phyloP scores from a whole-genome alignment of 2,797 vertebrate genomes.

The Pseudomugil gertrudae region DNA sequence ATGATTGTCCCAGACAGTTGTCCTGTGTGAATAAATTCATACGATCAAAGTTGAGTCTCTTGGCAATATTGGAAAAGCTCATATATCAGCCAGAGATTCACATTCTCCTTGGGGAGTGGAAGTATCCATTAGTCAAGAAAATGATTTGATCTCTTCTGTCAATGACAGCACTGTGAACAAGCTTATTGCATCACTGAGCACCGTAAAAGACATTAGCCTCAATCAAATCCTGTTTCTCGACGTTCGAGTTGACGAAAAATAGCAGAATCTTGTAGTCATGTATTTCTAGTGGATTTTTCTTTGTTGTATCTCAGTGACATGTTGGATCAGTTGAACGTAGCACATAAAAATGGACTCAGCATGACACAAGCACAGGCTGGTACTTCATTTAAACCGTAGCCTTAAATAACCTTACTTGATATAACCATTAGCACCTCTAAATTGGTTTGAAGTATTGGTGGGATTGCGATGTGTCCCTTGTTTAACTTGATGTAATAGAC shows the following conservation, averaged over 20 bases:
- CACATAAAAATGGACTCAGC: conserved; percentile 5
- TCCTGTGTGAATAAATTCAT: conserved; percentile 57
- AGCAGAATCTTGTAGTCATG: conserved; percentile 27
- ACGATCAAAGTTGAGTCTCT: conserved; percentile 44
- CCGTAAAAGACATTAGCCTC: conserved; percentile 48
- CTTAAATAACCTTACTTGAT: conserved; percentile 11
- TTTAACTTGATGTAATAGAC: conserved; percentile 2
- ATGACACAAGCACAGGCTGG: neutral
- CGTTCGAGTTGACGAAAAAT: conserved; percentile 52
- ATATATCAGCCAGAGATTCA: conserved; percentile 35
- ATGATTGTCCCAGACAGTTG: conserved; percentile 52
- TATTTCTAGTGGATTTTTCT: conserved; percentile 15
- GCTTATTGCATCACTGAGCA: conserved; percentile 51
- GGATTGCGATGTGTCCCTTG: neutral
- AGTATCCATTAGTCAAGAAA: conserved; percentile 67
- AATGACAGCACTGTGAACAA: conserved; percentile 50
- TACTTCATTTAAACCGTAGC: conserved; percentile 12
- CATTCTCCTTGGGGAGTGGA: conserved; percentile 55
- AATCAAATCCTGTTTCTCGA: conserved; percentile 32
- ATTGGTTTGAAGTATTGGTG: neutral
- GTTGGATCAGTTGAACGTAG: conserved; percentile 6
- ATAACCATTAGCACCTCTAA: neutral
- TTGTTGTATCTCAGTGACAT: conserved; percentile 17
- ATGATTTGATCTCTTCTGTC: conserved; percentile 72
- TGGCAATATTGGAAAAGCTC: conserved; percentile 22